Conservation (phyloP, 2,888 invertebrate genomes). For the Oegoconia quadripuncta region DNA sequence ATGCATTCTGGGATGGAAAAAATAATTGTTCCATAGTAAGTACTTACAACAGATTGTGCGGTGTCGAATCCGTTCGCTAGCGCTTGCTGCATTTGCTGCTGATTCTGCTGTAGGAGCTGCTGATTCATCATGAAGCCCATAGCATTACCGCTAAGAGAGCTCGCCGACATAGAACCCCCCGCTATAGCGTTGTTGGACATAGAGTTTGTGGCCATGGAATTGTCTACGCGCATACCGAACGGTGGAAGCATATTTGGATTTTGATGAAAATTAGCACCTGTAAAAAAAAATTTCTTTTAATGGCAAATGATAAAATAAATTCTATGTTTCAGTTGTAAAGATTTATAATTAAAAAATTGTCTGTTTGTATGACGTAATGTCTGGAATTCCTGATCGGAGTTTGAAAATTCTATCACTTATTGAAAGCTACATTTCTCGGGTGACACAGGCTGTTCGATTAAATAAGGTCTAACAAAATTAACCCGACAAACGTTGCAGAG, state of each 20-base stretch:
- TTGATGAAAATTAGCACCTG: constrained; percentile 76
- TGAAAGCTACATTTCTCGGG: no score
- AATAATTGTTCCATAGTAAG: neutral
- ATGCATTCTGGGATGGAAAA: neutral
- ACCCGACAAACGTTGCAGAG: no score
- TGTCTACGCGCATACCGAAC: constrained; percentile 74
- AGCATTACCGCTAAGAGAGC: constrained; percentile 18
- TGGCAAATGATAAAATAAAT: constrained; percentile 4
- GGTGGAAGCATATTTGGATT: constrained; percentile 72
- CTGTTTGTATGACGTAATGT: no score
- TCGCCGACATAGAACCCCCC: constrained; percentile 17
- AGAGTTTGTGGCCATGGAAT: constrained; percentile 34
- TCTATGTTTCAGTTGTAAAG: no score
- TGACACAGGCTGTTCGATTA: no score
- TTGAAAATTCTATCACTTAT: no score
- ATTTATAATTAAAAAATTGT: no score
- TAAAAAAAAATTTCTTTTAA: constrained; percentile 13
- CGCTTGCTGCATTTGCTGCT: constrained; percentile 34
- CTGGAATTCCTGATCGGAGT: no score
- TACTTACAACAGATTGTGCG: constrained; percentile 55
- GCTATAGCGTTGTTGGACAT: constrained; percentile 29
- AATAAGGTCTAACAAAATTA: no score
- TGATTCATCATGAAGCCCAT: constrained; percentile 53
- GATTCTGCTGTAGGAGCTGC: constrained; percentile 43
- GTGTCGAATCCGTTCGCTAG: constrained; percentile 64